Evolutionary conservation across 1,140 invertebrate genomes (phyloP), one percentile per base, ranked within the genome.

Genomic region (Wasmannia auropunctata): DNA sequence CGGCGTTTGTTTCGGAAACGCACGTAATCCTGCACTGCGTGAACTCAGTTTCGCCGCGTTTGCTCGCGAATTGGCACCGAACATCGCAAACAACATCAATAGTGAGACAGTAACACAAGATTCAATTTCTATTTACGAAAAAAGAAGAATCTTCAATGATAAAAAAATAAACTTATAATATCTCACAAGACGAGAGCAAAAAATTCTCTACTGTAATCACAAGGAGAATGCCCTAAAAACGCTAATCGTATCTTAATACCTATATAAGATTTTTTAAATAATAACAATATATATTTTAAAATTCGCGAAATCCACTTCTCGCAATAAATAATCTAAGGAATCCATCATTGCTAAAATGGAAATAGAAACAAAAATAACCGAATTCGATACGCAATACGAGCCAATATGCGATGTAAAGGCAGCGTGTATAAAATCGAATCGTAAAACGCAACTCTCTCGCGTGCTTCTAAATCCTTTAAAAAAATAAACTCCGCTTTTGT

Each of bases 1-100:
- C 77, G 37, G 70, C 37, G 67, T 83, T 83, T 83, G 79, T 83
- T 81, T 83, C 67, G 76, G 60, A 65, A 54, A 67, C 28, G 25
- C 51, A 4, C 40, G 14, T 83, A 72, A 83, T 74, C 37, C 51
- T 3, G 25, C 25, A 34, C 7, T 60, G 54, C 63, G 34, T 54
- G 63, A 80, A 46, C 28, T 34, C 22, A 19, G 19, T 14, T 14
- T n/a, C 25, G 4, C 3, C 19, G 7, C 22, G 37, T 22, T 10
- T 10, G 7, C 51, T 19, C n/a, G 31, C 28, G 40, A 31, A 43
- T 43, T 77, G 19, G 5, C n/a, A n/a, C 5, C 28, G 31, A 72
- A 22, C 8, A 16, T 40, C 14, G 34, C 34, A 25, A 25, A 37
- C 25, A 51, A 31, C 25, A 51, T 19, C 16, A 8, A 14, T 34